Evolutionary conservation across 2,113 vertebrate species (phyloP).

Genomic region (Malurus alboscapulatus): DNA sequence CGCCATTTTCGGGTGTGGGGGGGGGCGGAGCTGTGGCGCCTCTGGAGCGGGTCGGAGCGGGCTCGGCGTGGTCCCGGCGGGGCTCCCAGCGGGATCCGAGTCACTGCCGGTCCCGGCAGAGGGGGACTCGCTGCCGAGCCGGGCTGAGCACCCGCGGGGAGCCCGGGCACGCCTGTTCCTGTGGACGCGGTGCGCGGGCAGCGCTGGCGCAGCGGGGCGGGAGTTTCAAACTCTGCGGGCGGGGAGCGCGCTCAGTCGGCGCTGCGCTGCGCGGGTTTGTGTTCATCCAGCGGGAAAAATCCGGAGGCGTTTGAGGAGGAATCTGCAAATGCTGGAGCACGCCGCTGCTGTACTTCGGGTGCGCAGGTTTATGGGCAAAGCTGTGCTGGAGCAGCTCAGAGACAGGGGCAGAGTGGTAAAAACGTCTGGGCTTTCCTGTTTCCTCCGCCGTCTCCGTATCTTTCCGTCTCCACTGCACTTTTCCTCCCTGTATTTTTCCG

Average conservation of each 20-base stretch:
- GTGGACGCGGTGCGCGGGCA: fast-evolving
- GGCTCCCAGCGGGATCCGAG: fast-evolving
- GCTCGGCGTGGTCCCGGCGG: fast-evolving
- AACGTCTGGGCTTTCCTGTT: neutral
- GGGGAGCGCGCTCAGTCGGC: fast-evolving
- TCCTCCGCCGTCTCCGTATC: too few relatives aligned
- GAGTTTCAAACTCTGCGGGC: neutral
- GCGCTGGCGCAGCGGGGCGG: neutral
- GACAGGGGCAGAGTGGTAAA: neutral
- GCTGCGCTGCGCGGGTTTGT: fast-evolving
- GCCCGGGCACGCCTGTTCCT: neutral
- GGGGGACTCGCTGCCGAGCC: neutral
- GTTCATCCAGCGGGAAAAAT: fast-evolving
- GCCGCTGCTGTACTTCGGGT: fast-evolving
- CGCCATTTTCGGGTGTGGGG: neutral
- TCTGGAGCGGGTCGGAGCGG: fast-evolving
- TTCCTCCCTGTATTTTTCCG: too few relatives aligned
- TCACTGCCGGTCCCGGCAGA: fast-evolving
- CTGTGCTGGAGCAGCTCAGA: neutral
- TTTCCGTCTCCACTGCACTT: fast-evolving
- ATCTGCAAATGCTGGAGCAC: fast-evolving
- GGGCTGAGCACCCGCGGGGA: fast-evolving
- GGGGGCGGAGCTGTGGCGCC: neutral
- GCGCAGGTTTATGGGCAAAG: neutral
- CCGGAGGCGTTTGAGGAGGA: neutral